phyloP scores from a whole-genome alignment of 2,888 invertebrate genomes.

The Electrophaes corylata region DNA sequence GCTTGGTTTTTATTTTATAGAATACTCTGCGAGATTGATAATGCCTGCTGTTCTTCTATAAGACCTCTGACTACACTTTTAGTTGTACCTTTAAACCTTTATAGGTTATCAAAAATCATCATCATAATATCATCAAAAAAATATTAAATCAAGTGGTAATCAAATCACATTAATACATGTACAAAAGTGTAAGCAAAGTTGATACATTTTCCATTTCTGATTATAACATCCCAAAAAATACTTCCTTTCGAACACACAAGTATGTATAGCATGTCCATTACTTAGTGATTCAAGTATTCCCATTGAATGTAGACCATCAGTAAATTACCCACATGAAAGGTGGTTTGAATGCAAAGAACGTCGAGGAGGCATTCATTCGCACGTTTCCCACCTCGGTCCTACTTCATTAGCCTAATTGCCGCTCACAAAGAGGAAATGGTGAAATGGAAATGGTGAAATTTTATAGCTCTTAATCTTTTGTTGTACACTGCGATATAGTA shows the following conservation, averaged over 20 bases:
- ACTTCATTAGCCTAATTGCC: slow-evolving; percentile 83
- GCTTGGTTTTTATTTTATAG: slow-evolving; percentile 34
- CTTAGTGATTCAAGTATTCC: slow-evolving; percentile 47
- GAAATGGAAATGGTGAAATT: slow-evolving; percentile 72
- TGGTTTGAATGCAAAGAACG: slow-evolving; percentile 74
- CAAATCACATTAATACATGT: not conserved
- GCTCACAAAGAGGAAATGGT: slow-evolving; percentile 75
- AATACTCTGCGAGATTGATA: slow-evolving; percentile 1
- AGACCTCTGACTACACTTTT: too few relatives aligned
- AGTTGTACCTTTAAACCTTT: too few relatives aligned
- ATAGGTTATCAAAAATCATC: too few relatives aligned
- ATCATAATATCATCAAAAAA: too few relatives aligned
- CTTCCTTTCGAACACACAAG: slow-evolving; percentile 4
- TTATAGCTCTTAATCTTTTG: slow-evolving; percentile 74
- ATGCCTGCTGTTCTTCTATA: not conserved
- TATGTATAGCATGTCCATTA: slow-evolving; percentile 57
- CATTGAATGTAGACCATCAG: slow-evolving; percentile 69
- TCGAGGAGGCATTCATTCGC: slow-evolving; percentile 73
- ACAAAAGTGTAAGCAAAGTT: not conserved
- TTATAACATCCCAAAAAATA: slow-evolving; percentile 7
- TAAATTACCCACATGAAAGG: slow-evolving; percentile 81
- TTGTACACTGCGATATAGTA: slow-evolving; percentile 46
- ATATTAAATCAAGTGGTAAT: too few relatives aligned
- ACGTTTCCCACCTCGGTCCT: slow-evolving; percentile 48
- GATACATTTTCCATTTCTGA: not conserved